phyloP scores from a whole-genome alignment of 2,797 vertebrate species.

The Adelosebastes latens region DNA sequence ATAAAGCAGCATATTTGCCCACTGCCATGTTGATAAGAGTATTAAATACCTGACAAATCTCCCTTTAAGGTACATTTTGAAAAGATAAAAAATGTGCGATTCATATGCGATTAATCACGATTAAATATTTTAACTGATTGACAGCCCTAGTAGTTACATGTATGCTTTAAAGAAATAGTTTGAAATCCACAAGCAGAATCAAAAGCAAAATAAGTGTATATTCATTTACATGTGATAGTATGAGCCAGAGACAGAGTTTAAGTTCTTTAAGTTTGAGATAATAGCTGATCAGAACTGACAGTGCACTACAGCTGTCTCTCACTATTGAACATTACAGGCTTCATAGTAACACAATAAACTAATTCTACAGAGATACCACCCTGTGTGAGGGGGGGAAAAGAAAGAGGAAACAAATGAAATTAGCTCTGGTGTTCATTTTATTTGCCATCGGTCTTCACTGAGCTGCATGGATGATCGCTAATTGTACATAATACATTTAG shows the following conservation, averaged over 20 bases:
- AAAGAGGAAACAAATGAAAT: constrained; percentile 47
- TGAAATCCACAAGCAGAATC: neutral
- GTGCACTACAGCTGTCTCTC: constrained; percentile 45
- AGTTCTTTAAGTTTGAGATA: constrained; percentile 29
- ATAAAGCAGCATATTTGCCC: no score
- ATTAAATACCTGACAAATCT: no score
- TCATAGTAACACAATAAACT: constrained; percentile 56
- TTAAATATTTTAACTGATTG: no score
- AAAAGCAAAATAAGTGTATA: neutral
- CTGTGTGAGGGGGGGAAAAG: neutral
- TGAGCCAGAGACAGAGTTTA: neutral
- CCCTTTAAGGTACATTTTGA: no score
- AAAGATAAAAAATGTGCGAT: no score
- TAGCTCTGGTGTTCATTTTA: constrained; percentile 56
- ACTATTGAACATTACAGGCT: constrained; percentile 44
- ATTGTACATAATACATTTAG: constrained; percentile 71
- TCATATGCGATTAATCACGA: no score
- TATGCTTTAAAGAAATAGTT: no score
- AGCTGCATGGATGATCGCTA: constrained; percentile 47
- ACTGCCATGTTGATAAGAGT: no score
- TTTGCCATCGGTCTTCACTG: constrained; percentile 52
- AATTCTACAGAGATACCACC: constrained; percentile 45
- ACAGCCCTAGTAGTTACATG: no score
- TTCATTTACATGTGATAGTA: neutral
- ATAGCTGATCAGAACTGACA: constrained; percentile 45